Base-by-base conservation (phyloP, 2,113 vertebrate species). In the Gnathonemus longibarbis region DNA sequence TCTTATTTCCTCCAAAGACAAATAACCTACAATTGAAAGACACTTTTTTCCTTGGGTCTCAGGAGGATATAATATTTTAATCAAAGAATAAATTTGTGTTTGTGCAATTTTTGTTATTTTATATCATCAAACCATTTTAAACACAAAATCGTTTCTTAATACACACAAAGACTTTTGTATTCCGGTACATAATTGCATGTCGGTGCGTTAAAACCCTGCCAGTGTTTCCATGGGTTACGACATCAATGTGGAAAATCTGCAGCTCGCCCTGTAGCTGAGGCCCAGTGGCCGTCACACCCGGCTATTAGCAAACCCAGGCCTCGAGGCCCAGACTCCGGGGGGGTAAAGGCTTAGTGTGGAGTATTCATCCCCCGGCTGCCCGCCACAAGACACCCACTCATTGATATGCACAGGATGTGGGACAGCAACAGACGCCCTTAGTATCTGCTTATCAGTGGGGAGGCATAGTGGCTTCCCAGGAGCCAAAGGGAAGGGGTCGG, bases 401-500 rank as follows among this genome's bases (percentile, higher is more conserved):
- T 49, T 89, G 88, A 89, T 89, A 89, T 80, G 70, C 48, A 48
- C 70, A 89, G 88, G 88, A 89, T 53, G 88, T 42, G 88, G 70
- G 70, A 8, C 7, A 4, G 48, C 19, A 66, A 48, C 66, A 89
- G 88, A 39, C 24, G 49, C 15, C 66, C 70, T 62, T 31, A 52
- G 88, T 89, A 66, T 89, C 66, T 89, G 88, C 24, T 70, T 89
- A 74, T 89, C 88, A 89, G 52, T 15, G 49, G 35, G 87, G 21
- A 42, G 84, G n/a, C 27, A 19, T 1, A 31, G n/a, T 15, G 24
- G 87, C 53, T 45, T 21, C 21, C 9, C 10, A 27, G 42, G 45
- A 56, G 88, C 24, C 11, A 27, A 48, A 31, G 15, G 88, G 48
- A 35, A 46, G 45, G 15, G 66, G 66, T 48, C 2, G 27, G 70